A percentile compares a stretch with the other conserved stretches of the same genome.
Conservation (phyloP, 2,888 invertebrate species). For the Fissipunctia ypsillon region DNA sequence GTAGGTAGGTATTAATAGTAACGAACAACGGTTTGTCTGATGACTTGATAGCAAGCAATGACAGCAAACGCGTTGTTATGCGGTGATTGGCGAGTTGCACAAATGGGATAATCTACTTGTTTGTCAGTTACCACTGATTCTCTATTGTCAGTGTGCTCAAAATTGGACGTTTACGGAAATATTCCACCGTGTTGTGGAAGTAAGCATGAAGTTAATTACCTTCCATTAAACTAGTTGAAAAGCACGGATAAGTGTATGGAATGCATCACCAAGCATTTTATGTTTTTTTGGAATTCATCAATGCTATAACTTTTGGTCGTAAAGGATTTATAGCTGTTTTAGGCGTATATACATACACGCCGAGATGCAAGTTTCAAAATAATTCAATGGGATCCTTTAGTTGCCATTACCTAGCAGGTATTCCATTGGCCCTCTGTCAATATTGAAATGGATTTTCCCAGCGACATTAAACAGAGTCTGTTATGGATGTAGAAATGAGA, state of each 20-base stretch:
- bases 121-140: constrained; percentile 34
- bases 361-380: neutral
- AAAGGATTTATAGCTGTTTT: neutral
- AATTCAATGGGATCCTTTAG: neutral
- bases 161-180: constrained; percentile 31
- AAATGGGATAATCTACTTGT: constrained; percentile 53
- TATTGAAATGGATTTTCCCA: constrained; percentile 15
- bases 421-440: neutral
- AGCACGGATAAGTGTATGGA: neutral
- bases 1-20: constrained; percentile 7
- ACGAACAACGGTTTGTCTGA: constrained; percentile 37
- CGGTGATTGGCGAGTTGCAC: constrained; percentile 44
- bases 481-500: neutral
- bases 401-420: too few species aligned
- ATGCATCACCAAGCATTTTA: neutral
- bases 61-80: constrained; percentile 30
- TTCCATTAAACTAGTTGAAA: neutral
- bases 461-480: neutral
- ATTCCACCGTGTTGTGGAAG: neutral
- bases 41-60: constrained; percentile 43
- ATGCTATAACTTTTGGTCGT: neutral
- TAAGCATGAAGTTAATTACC: neutral
- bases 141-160: constrained; percentile 34
- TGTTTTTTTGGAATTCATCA: neutral
- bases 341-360: too few species aligned